Percentiles rank a stretch among this genome's conserved stretches.
These are phyloP conservation scores for Slavum lentiscoides DNA, from an alignment of 2,888 invertebrate genomes.

Conservation along the genomic window DNA sequence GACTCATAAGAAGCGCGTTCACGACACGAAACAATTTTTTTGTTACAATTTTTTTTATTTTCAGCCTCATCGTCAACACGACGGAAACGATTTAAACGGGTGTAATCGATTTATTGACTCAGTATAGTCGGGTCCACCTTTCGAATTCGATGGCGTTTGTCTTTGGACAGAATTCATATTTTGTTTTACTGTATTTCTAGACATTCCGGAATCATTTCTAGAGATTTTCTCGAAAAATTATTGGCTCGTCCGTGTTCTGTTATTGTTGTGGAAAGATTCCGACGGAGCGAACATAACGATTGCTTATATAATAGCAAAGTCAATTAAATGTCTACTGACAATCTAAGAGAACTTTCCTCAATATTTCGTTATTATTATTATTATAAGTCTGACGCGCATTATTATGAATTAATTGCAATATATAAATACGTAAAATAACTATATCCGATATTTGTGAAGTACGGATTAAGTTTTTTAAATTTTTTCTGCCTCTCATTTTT, in stretches of 20 bases:
- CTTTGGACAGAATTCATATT: slow-evolving; percentile 1
- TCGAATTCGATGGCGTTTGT: neutral
- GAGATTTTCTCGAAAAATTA: too few relatives aligned
- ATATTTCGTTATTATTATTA: too few relatives aligned
- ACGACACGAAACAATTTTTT: slow-evolving; percentile 11
- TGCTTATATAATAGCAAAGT: neutral
- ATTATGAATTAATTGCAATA: too few relatives aligned
- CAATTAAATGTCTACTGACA: neutral
- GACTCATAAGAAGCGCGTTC: neutral
- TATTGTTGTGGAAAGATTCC: neutral
- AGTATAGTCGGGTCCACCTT: neutral
- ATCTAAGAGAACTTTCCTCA: neutral
- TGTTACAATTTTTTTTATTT: too few relatives aligned
- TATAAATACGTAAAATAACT: too few relatives aligned
- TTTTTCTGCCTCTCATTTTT: too few relatives aligned
- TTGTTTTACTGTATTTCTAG: neutral
- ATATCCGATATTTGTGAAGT: too few relatives aligned
- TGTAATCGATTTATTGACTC: neutral
- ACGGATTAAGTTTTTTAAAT: too few relatives aligned
- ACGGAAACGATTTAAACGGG: slow-evolving; percentile 17
- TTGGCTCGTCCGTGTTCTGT: too few relatives aligned
- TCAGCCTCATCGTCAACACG: too few relatives aligned
- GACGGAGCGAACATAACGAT: neutral
- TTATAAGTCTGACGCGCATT: too few relatives aligned
- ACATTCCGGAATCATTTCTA: too few relatives aligned